Base-by-base conservation (phyloP, 1,140 invertebrate genomes). In the Caenorhabditis remanei region DNA sequence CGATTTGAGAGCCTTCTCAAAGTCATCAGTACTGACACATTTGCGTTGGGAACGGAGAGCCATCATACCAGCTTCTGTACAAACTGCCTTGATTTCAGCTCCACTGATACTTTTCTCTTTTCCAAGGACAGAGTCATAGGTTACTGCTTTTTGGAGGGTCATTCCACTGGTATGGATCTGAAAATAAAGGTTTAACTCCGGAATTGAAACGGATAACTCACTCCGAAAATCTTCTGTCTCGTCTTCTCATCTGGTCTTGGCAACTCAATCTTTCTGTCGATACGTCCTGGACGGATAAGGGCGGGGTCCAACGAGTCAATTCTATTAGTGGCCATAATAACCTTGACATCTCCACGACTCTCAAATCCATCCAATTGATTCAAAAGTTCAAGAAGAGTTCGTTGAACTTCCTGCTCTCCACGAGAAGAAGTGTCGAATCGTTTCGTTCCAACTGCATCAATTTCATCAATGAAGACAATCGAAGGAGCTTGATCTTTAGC, bases 291-390 rank as follows among this genome's bases (percentile, higher is more conserved):
- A 63, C 94, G 90, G 56, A 94, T 91, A 14, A 94, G 89, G n/a
- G 94, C 94, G 55, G 94, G 94, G 89, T 94, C 94, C 53, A 94
- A 92, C 0, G 94, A 93, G 88, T 94, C 94, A 48, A 94, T 93
- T 55, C 94, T 90, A 89, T 94, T 94, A 21, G 94, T 94, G 7
- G 94, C 94, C 61, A 94, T 94, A 63, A 94, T 94, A 8, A 94
- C 86, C 53, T 92, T 92, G 67, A 92, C 89, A 75, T 92, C 90
- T 83, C 89, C 88, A n/a, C 91, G 85, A 13, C 87, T 67, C 19
- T 91, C 91, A 71, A 92, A 92, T 0, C 91, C 91, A 85, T 92
- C 91, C 87, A 92, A 86, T 67, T 92, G 91, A 86, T 92, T 92
- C 41, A 92, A 85, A 13, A 92, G 65, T 58, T 92, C 92, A 9